Evolutionary conservation across 2,888 invertebrate genomes (phyloP), one percentile per base, ranked within the genome.

Genomic region (Diachrysia chrysitis): DNA sequence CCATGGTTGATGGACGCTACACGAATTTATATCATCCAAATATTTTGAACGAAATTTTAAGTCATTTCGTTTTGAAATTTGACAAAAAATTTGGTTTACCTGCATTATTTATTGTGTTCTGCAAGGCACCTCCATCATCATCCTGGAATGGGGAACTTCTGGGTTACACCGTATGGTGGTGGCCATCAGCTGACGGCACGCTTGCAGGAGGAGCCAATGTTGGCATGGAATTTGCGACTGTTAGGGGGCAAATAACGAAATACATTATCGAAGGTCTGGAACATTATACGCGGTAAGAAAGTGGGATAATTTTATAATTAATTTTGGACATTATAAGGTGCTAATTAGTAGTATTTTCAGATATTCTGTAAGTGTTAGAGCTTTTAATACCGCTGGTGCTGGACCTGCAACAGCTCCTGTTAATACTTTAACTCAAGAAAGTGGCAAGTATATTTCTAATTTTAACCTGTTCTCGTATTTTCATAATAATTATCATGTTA

Each of bases 321-420:
- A 29, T 32, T 32, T 10, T 32, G 9, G 0, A 32, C 32, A 10
- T 10, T 9, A 21, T 48, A 64, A 0, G 17, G 9, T 61, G 37
- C 17, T 70, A 48, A 70, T 35, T 9, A 29, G 25, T 29, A 53
- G 32, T 37, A 25, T 46, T 85, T 82, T 0, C 77, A 95, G 95
- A 75, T 99, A 99, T 93, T 97, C 97, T 78, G 96, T 98, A 46
- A 97, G 97, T 65, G 97, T 98, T n/a, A 96, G 97, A 87, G 98
- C 98, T 0, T 97, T 98, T 88, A 99, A 98, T 89, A 97, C 97
- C 73, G 97, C 98, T 51, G 98, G 98, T 0, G 96, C 97, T 19
- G 98, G 98, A 3, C 98, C 98, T 0, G 96, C 97, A 58, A 98
- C 98, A 17, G 95, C 96, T 0, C 96, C 97, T 35, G 96, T 98